Percentiles rank a stretch among this genome's conserved stretches.
phyloP scores from a whole-genome alignment of 2,113 vertebrate species.

The Chamaetylas fuelleborni region DNA sequence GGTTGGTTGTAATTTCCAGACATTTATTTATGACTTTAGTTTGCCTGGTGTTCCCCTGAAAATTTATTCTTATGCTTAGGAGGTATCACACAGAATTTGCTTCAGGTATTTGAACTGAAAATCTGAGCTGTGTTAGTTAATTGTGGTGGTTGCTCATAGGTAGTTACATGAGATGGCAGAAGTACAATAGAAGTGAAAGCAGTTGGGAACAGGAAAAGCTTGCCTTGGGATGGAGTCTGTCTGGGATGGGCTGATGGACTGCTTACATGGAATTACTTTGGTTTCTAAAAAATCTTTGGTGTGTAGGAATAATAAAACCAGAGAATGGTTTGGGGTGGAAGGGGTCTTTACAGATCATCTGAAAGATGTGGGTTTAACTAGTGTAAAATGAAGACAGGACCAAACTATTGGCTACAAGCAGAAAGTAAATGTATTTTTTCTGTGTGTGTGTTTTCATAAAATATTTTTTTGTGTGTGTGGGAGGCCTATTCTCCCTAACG shows the following conservation, averaged over 20 bases:
- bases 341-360: not conserved
- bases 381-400: not conserved
- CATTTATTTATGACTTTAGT: constrained; percentile 6
- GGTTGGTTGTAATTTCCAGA: not conserved
- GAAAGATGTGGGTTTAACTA: not conserved
- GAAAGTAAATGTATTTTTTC: not conserved
- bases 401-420: not conserved
- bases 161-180: not conserved
- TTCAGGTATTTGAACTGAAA: not conserved
- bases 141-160: not conserved
- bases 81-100: not conserved
- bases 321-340: not conserved
- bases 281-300: not conserved
- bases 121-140: not conserved
- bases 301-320: not conserved
- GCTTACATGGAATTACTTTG: not conserved
- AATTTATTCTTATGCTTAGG: not conserved
- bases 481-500: not conserved
- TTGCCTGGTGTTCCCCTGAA: not conserved
- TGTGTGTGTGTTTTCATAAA: not conserved
- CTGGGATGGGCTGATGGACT: not conserved
- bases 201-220: not conserved
- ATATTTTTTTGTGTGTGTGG: not conserved
- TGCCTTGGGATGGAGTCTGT: not conserved
- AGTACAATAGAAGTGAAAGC: not conserved